Percentiles rank a stretch among this genome's conserved stretches.
phyloP scores from a whole-genome alignment of 2,888 invertebrate genomes.

The Eulithis prunata region DNA sequence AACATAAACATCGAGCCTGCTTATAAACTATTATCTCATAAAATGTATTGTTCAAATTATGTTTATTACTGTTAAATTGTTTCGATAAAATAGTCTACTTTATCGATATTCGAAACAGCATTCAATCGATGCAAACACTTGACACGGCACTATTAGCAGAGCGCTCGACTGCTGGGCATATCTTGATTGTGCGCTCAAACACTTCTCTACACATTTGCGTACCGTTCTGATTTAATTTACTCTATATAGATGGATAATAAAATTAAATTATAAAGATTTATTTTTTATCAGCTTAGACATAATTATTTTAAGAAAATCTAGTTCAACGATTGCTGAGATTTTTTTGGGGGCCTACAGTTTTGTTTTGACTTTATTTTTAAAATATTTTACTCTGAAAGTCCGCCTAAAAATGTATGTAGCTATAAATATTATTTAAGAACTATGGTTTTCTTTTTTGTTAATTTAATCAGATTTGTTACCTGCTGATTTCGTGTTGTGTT shows the following conservation, averaged over 20 bases:
- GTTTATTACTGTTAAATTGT: not conserved
- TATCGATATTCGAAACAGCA: constrained; percentile 12
- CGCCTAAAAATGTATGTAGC: too few relatives aligned
- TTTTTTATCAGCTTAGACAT: too few relatives aligned
- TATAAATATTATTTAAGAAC: too few relatives aligned
- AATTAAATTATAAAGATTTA: constrained; percentile 19
- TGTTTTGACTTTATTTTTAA: too few relatives aligned
- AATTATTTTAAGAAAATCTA: not conserved
- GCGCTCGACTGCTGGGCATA: constrained; percentile 64
- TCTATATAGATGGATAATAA: constrained; percentile 38
- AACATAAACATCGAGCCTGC: too few relatives aligned
- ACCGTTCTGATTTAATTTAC: constrained; percentile 49
- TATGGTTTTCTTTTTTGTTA: too few relatives aligned
- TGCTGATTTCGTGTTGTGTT: too few relatives aligned
- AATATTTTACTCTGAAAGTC: too few relatives aligned
- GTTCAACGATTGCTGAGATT: too few relatives aligned
- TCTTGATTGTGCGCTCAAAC: constrained; percentile 71
- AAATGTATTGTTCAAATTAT: not conserved
- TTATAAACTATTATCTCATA: too few relatives aligned
- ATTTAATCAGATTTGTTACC: too few relatives aligned
- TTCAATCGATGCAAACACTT: constrained; percentile 41
- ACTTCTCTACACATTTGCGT: constrained; percentile 55
- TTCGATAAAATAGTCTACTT: not conserved
- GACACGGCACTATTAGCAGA: constrained; percentile 51
- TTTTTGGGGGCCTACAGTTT: too few relatives aligned